Evolutionary conservation across 2,888 invertebrate species (phyloP).

Genomic region (Microplitis manilae): DNA sequence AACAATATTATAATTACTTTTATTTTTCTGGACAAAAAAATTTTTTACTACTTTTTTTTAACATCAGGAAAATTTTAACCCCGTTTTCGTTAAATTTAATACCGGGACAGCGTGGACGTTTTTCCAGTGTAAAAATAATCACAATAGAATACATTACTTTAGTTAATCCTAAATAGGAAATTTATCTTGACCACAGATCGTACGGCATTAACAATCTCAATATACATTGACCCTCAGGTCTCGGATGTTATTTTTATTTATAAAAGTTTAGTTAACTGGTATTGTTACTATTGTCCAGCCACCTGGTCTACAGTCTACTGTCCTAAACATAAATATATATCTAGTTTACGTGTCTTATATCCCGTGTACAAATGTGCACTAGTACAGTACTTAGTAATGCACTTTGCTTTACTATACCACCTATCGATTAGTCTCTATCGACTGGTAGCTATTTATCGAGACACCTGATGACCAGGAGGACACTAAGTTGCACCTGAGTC

Average conservation of each 20-base stretch:
- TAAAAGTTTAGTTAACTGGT: background rate
- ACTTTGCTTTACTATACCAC: no score
- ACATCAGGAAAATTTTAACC: no score
- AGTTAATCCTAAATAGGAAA: background rate
- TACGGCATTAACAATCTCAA: background rate
- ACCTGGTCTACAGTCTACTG: background rate
- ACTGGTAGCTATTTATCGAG: background rate
- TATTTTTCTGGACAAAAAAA: no score
- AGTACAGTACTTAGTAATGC: no score
- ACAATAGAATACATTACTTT: background rate
- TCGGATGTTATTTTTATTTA: background rate
- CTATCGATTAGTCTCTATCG: no score
- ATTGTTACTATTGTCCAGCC: background rate
- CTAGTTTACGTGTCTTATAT: background rate
- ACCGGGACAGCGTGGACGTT: no score
- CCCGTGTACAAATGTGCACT: no score
- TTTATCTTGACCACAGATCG: background rate
- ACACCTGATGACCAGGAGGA: constrained; percentile 41
- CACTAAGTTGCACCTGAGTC: constrained; percentile 35
- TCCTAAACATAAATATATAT: background rate
- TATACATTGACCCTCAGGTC: background rate
- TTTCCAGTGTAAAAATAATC: background rate
- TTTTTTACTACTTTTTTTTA: no score
- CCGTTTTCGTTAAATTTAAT: no score
- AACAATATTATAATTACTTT: no score